phyloP scores from a whole-genome alignment of 2,797 vertebrate genomes.

The Poeciliopsis turneri region DNA sequence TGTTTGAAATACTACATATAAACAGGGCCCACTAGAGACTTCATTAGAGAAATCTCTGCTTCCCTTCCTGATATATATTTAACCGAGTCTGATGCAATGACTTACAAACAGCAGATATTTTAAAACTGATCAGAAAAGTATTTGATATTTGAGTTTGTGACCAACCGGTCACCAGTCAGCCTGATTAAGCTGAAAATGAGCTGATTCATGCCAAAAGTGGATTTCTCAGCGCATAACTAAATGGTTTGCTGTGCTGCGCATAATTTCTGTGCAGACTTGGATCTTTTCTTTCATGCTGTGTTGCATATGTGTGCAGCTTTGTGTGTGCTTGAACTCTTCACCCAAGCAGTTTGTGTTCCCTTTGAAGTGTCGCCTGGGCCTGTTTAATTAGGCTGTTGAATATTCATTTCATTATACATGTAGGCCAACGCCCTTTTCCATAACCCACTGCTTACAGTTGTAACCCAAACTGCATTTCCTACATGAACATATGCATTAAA shows the following conservation, averaged over 20 bases:
- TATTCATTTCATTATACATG: slow-evolving; percentile 73
- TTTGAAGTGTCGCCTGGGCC: slow-evolving; percentile 64
- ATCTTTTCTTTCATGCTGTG: slow-evolving; percentile 21
- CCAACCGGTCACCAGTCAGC: not conserved
- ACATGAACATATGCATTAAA: slow-evolving; percentile 21
- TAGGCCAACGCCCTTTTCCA: slow-evolving; percentile 63
- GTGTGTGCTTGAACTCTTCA: slow-evolving; percentile 43
- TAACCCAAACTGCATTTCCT: not conserved
- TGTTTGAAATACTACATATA: slow-evolving; percentile 10
- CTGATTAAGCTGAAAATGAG: not conserved
- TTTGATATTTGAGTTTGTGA: not conserved
- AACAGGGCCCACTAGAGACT: not conserved
- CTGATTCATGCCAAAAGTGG: not conserved
- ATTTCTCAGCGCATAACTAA: not conserved
- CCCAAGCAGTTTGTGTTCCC: slow-evolving; percentile 55
- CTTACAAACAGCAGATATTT: not conserved
- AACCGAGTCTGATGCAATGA: slow-evolving; percentile 9
- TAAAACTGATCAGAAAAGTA: not conserved
- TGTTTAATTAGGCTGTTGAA: slow-evolving; percentile 75
- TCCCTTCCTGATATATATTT: slow-evolving; percentile 21
- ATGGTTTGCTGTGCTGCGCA: slow-evolving; percentile 30
- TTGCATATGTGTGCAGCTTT: slow-evolving; percentile 8
- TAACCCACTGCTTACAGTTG: slow-evolving; percentile 27
- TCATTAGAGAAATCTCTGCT: slow-evolving; percentile 6
- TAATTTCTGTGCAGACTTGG: slow-evolving; percentile 10